Evolutionary conservation across 2,113 vertebrate genomes (phyloP).

Genomic region (Ctenodactylus gundi): DNA sequence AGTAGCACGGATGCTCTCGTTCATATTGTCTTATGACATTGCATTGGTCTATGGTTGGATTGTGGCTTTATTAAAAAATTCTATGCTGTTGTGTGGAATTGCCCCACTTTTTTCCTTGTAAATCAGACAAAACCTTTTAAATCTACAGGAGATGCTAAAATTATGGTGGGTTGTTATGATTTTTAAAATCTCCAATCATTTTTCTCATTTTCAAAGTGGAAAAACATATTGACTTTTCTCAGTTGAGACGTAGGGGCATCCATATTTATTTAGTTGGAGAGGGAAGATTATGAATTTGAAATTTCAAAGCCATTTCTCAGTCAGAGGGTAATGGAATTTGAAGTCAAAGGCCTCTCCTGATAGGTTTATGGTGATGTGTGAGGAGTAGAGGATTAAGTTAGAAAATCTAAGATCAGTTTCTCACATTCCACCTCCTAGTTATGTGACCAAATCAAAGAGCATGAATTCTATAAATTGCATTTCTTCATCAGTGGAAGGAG

Average conservation of each 20-base stretch:
- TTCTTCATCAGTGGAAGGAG: slow-evolving; percentile 23
- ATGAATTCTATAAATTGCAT: slow-evolving; percentile 24
- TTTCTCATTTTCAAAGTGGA: slow-evolving; percentile 71
- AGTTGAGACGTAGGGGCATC: slow-evolving; percentile 52
- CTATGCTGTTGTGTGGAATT: slow-evolving; percentile 53
- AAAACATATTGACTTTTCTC: slow-evolving; percentile 71
- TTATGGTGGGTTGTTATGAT: slow-evolving; percentile 70
- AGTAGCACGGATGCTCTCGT: neutral
- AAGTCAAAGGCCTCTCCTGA: neutral
- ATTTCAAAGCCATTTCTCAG: slow-evolving; percentile 66
- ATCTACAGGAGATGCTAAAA: slow-evolving; percentile 60
- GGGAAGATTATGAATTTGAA: slow-evolving; percentile 69
- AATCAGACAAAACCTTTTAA: slow-evolving; percentile 54
- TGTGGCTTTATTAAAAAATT: slow-evolving; percentile 55
- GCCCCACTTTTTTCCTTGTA: slow-evolving; percentile 6
- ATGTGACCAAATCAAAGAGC: neutral
- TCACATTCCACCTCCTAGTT: neutral
- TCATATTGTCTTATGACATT: slow-evolving; percentile 50
- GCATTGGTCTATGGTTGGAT: slow-evolving; percentile 34
- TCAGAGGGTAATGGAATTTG: slow-evolving; percentile 62
- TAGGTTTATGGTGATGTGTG: slow-evolving; percentile 48
- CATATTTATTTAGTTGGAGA: slow-evolving; percentile 71
- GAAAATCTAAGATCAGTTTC: slow-evolving; percentile 15
- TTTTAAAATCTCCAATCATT: slow-evolving; percentile 63
- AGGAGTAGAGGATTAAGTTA: slow-evolving; percentile 38